phyloP scores from a whole-genome alignment of 1,140 invertebrate species.

The honey bee (Apis mellifera) region DNA sequence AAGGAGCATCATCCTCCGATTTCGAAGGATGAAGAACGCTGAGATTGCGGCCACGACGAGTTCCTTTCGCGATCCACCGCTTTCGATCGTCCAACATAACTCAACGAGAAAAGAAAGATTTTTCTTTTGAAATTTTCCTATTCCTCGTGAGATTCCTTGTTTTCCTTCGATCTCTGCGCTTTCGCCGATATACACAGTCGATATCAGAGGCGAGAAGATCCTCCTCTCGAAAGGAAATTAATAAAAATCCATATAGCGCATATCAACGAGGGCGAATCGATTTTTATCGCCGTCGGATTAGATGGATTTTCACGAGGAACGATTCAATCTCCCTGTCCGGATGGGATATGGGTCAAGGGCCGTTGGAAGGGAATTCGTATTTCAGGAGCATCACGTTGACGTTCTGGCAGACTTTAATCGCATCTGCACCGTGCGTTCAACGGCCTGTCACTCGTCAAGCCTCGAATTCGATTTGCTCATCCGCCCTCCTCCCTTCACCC shows the following conservation, averaged over 20 bases:
- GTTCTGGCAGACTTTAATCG: slow-evolving; percentile 57
- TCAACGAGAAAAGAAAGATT: neutral
- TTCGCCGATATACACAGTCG: no score
- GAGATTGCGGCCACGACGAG: slow-evolving; percentile 19
- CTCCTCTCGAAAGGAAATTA: slow-evolving; percentile 11
- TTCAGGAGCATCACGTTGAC: slow-evolving; percentile 52
- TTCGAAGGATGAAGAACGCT: slow-evolving; percentile 41
- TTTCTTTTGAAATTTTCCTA: neutral
- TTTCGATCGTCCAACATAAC: no score
- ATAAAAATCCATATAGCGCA: slow-evolving; percentile 27
- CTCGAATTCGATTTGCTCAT: slow-evolving; percentile 64
- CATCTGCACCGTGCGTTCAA: slow-evolving; percentile 44
- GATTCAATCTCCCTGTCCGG: slow-evolving; percentile 22
- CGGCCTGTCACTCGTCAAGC: slow-evolving; percentile 65
- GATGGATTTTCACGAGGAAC: slow-evolving; percentile 19
- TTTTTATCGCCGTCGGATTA: neutral
- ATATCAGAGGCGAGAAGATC: neutral
- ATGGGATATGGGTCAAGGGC: slow-evolving; percentile 38
- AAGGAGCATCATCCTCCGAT: slow-evolving; percentile 48
- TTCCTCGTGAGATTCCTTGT: neutral
- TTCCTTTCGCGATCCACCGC: no score
- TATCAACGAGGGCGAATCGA: slow-evolving; percentile 4
- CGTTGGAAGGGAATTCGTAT: slow-evolving; percentile 45
- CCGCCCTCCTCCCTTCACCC: neutral
- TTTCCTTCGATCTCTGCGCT: neutral